Conservation (phyloP, 2,113 vertebrate genomes). For the Charina bottae region DNA sequence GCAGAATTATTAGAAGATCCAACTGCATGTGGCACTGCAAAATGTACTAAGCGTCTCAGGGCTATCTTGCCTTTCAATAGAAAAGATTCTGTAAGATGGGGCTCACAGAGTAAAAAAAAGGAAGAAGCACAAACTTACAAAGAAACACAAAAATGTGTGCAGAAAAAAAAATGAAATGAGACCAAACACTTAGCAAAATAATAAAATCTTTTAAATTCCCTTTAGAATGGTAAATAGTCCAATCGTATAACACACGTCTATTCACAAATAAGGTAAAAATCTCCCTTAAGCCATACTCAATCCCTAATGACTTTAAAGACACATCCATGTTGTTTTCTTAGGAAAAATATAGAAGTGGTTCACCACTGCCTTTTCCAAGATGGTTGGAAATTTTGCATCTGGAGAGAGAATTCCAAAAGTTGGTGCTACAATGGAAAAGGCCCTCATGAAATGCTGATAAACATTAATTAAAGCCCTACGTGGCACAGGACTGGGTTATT, state of each 20-base stretch:
- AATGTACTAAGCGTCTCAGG: background rate
- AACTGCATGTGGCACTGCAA: background rate
- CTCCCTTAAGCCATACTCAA: background rate
- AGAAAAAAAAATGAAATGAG: background rate
- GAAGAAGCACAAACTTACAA: background rate
- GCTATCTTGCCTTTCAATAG: background rate
- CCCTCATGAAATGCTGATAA: background rate
- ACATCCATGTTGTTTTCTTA: background rate
- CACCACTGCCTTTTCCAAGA: background rate
- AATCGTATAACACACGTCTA: background rate
- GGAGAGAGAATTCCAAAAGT: background rate
- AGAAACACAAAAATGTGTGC: background rate
- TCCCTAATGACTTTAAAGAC: background rate
- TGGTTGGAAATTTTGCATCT: background rate
- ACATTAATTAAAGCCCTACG: no score
- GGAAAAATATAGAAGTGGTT: background rate
- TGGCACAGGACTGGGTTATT: background rate
- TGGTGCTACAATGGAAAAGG: background rate
- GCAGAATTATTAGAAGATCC: background rate
- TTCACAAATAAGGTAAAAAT: background rate
- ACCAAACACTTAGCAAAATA: background rate
- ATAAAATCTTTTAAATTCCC: background rate
- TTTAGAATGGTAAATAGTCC: background rate
- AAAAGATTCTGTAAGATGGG: background rate
- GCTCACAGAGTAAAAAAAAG: background rate